These are phyloP conservation scores for Anguilla anguilla DNA, from an alignment of 2,797 vertebrate genomes.

Conservation along the genomic window DNA sequence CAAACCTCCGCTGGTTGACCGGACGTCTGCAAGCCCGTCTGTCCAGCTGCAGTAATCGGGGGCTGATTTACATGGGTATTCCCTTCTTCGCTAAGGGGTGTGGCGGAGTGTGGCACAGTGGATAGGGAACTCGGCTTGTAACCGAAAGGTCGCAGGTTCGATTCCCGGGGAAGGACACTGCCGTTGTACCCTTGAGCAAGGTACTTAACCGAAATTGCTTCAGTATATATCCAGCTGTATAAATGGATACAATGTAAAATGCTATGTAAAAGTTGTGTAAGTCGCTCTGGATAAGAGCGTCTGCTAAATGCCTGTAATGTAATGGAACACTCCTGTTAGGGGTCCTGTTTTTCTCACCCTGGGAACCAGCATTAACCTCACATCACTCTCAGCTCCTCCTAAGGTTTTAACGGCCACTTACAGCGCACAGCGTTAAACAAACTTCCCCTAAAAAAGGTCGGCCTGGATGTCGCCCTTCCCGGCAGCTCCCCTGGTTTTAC, in stretches of 20 bases:
- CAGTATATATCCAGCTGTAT: no score
- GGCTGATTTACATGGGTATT: not conserved
- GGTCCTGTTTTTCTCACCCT: not conserved
- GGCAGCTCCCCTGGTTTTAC: slow-evolving; percentile 34
- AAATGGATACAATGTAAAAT: no score
- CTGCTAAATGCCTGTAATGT: no score
- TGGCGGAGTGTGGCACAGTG: no score
- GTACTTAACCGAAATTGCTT: no score
- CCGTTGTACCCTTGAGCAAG: no score
- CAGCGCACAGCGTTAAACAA: slow-evolving; percentile 61
- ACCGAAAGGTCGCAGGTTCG: no score
- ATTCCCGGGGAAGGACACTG: no score
- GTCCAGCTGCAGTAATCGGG: not conserved
- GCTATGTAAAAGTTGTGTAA: no score
- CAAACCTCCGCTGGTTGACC: not conserved
- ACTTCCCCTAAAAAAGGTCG: slow-evolving; percentile 10
- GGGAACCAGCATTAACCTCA: not conserved
- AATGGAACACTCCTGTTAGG: not conserved
- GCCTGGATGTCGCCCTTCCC: slow-evolving; percentile 37
- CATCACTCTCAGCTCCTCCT: not conserved
- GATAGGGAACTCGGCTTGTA: no score
- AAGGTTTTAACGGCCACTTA: slow-evolving; percentile 47
- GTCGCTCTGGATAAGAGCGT: no score
- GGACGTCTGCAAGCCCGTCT: not conserved
- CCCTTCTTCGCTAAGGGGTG: not conserved